Evolutionary conservation across 2,888 invertebrate genomes (phyloP), one percentile per base, ranked within the genome.

Genomic region (Orgyia antiqua): DNA sequence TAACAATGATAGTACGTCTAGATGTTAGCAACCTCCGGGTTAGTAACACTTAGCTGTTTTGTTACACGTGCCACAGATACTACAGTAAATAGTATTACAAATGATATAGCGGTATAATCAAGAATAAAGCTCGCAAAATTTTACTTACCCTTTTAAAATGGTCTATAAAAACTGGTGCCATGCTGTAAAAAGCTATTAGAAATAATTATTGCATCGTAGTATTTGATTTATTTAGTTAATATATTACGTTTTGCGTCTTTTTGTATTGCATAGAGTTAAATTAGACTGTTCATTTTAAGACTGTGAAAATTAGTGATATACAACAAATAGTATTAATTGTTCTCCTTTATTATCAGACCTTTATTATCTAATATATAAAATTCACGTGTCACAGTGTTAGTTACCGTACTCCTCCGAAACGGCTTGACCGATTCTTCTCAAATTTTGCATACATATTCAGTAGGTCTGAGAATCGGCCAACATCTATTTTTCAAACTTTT

Each of bases 11-110:
- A n/a, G n/a, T n/a, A n/a, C n/a, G n/a, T n/a, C n/a, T n/a, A n/a
- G n/a, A n/a, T n/a, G n/a, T n/a, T n/a, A n/a, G n/a, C n/a, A n/a
- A n/a, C n/a, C n/a, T n/a, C n/a, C n/a, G n/a, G 27, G 41, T 27
- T 40, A 29, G 33, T 24, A 40, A 45, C 45, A 40, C 27, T 27
- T 20, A 31, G 20, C 10, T 29, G 31, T 33, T n/a, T n/a, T 17
- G 11, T 27, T 29, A 30, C 45, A 40, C 35, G 33, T 45, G 45
- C 24, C 10, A 3, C 18, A 10, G 12, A 15, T 24, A 13, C 12
- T 13, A 13, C 23, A 11, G 30, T 28, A 45, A n/a, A 32, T 45
- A 34, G 12, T n/a, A n/a, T n/a, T n/a, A n/a, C n/a, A n/a, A n/a
- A n/a, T 30, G 19, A 18, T 15, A 10, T 21, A 24, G 10, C 15